These are phyloP conservation scores for Epinotia ramella DNA, from an alignment of 2,888 invertebrate genomes.

Conservation along the genomic window DNA sequence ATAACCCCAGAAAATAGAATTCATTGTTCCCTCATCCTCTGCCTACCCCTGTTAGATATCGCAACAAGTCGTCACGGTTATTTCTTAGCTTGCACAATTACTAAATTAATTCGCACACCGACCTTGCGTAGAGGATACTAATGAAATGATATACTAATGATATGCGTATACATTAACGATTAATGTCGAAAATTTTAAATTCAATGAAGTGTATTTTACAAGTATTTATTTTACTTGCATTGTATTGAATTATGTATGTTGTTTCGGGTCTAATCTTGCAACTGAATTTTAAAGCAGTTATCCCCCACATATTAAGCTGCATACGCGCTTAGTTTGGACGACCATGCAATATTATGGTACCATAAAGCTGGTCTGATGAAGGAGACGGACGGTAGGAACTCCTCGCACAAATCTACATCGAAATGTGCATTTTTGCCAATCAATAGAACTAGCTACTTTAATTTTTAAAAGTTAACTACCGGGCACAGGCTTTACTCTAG, in stretches of 20 bases:
- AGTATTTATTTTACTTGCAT: not conserved
- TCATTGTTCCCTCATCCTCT: not conserved
- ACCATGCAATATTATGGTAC: too few relatives aligned
- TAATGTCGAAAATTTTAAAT: conserved; percentile 36
- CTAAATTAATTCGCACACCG: conserved; percentile 15
- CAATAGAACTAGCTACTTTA: too few relatives aligned
- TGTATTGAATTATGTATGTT: not conserved
- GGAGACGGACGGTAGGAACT: too few relatives aligned
- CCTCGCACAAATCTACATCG: too few relatives aligned
- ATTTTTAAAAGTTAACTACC: too few relatives aligned
- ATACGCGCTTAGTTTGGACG: too few relatives aligned
- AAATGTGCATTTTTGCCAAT: too few relatives aligned
- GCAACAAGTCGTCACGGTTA: conserved; percentile 30
- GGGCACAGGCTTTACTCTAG: too few relatives aligned
- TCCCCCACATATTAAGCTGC: too few relatives aligned
- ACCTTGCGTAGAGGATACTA: conserved; percentile 29
- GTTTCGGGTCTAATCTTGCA: not conserved
- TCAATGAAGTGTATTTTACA: not conserved
- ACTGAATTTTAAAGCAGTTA: too few relatives aligned
- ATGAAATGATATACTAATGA: conserved; percentile 24
- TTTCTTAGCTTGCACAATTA: conserved; percentile 35
- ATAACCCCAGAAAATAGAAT: not conserved
- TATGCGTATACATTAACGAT: conserved; percentile 16
- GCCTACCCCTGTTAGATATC: not conserved
- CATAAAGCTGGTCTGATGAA: too few relatives aligned